Evolutionary conservation across 1,140 invertebrate genomes (phyloP), one percentile per base, ranked within the genome.

Genomic region (Drosophila tani): DNA sequence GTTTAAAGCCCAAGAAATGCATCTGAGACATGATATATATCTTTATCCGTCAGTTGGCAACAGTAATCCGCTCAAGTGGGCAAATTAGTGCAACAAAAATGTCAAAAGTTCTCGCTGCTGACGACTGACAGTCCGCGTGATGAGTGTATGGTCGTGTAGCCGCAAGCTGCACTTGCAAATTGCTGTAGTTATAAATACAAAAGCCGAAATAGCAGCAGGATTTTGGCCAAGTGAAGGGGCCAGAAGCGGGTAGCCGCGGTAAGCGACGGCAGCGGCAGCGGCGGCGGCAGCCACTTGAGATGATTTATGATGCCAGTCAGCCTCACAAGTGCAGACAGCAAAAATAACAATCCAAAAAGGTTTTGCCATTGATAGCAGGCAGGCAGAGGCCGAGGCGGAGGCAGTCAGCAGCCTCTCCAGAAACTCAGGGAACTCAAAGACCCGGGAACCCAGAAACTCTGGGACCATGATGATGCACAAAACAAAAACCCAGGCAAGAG

Each of bases 281-380:
- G 32, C 38, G 40, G 35, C 58, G 49, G 58, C 70, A 74, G 65
- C 83, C 81, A 88, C 84, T 88, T 84, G 85, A 88, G 81, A 88
- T 88, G 84, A 88, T 88, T 88, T 88, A 88, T 90, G 85, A 88
- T 88, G 84, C 84, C 81, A 83, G 80, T 62, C 74, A 67, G 74
- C 62, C 62, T 55, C 73, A 73, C 79, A 76, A 82, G 83, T 82
- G 83, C 79, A 76, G 82, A 86, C 80, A 79, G 75, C 60, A 60
- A 84, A 68, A 81, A 84, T 67, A 84, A 81, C 77, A 84, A 81
- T 74, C 81, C 75, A 64, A 71, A 82, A 77, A 75, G 81, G 76
- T 71, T 73, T 80, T 73, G 81, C 81, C 81, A 84, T 84, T 83
- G 81, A 83, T 83, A 83, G 71, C 76, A 17, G 47, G 68, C 79